Evolutionary conservation across 2,888 invertebrate genomes (phyloP).

Genomic region (Dynastes tityus): DNA sequence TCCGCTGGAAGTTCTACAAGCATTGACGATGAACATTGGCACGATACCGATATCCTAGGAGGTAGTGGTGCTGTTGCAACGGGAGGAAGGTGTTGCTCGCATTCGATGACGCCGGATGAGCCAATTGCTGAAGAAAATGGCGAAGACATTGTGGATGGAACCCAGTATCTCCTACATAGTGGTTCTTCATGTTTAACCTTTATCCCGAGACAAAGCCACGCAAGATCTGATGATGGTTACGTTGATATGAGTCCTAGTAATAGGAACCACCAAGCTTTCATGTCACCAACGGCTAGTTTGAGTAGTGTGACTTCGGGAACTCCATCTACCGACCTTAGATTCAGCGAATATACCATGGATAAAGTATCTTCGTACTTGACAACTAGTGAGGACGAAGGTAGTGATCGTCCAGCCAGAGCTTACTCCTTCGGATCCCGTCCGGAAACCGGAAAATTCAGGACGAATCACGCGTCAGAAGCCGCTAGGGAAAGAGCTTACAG

Average conservation of each 20-base stretch:
- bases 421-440: conserved; percentile 91
- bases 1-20: conserved; percentile 81
- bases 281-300: conserved; percentile 79
- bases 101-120: conserved; percentile 77
- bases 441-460: conserved; percentile 68
- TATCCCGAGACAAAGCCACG: conserved; percentile 78
- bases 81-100: conserved; percentile 62
- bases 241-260: conserved; percentile 74
- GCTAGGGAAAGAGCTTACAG: conserved; percentile 83
- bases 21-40: conserved; percentile 74
- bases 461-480: conserved; percentile 63
- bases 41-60: conserved; percentile 23
- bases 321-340: conserved; percentile 85
- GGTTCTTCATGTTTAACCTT: conserved; percentile 67
- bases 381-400: conserved; percentile 77
- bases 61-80: conserved; percentile 1
- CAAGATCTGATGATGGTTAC: conserved; percentile 71
- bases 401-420: conserved; percentile 79
- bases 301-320: conserved; percentile 86
- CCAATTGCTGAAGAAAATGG: conserved; percentile 79
- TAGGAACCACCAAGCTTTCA: conserved; percentile 63
- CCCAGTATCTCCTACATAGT: conserved; percentile 48
- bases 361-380: conserved; percentile 85
- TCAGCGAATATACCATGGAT: conserved; percentile 86
- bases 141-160: conserved; percentile 73